Conservation (phyloP, 2,888 invertebrate genomes). For the Pantelozetes paolii region DNA sequence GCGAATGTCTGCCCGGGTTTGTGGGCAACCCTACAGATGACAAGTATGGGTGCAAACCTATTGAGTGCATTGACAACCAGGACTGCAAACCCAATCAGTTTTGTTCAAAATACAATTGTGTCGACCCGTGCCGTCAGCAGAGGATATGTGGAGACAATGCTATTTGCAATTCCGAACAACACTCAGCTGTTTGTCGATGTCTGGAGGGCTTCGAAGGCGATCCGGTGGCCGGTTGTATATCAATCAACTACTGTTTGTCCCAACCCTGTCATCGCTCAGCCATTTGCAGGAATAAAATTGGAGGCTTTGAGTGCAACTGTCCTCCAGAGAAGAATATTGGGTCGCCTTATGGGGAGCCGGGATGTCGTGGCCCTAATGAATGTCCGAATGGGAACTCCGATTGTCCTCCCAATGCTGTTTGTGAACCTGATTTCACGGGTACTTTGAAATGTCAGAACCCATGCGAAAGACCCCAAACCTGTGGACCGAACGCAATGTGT, state of each 20-base stretch:
- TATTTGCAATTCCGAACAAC: conserved; percentile 76
- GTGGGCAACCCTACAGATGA: conserved; percentile 69
- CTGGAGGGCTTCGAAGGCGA: conserved; percentile 80
- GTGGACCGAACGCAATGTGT: conserved; percentile 40
- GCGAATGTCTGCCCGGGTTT: conserved; percentile 65
- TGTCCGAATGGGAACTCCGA: conserved; percentile 50
- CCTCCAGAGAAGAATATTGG: conserved; percentile 60
- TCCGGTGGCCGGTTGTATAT: conserved; percentile 65
- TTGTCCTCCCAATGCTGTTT: conserved; percentile 58
- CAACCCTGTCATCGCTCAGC: conserved; percentile 72
- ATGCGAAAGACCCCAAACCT: conserved; percentile 35
- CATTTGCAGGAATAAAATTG: conserved; percentile 54
- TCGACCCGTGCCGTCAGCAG: conserved; percentile 66
- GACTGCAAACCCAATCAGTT: conserved; percentile 71
- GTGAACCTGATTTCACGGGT: conserved; percentile 55
- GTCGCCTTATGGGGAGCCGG: conserved; percentile 64
- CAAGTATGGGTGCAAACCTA: conserved; percentile 62
- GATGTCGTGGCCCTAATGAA: conserved; percentile 76
- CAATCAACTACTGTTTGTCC: conserved; percentile 69
- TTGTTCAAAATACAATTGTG: conserved; percentile 61
- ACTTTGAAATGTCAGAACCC: conserved; percentile 47
- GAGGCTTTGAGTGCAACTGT: conserved; percentile 49
- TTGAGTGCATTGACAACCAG: conserved; percentile 72
- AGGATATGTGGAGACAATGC: conserved; percentile 75
- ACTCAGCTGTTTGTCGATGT: conserved; percentile 73